These are phyloP conservation scores for Pseudococcus viburni DNA, from an alignment of 2,888 invertebrate species.

Conservation along the genomic window DNA sequence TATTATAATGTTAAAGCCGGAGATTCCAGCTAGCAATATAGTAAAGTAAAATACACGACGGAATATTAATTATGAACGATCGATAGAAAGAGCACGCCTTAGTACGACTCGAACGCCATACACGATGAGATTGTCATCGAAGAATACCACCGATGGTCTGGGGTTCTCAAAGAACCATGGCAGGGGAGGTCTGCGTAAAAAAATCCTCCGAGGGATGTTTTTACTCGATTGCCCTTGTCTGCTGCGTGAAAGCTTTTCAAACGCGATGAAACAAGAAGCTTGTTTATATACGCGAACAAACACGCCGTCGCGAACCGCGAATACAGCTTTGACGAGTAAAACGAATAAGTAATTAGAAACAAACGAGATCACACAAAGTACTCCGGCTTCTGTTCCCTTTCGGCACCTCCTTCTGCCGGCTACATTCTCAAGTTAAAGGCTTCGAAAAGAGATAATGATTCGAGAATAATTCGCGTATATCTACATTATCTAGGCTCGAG, in stretches of 20 bases:
- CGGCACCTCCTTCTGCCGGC: not conserved
- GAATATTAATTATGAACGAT: conserved; percentile 44
- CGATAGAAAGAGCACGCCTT: not conserved
- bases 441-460: conserved; percentile 45
- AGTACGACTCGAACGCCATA: not conserved
- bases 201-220: conserved; percentile 21
- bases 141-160: not conserved
- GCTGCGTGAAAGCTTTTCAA: conserved; percentile 20
- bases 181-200: not conserved
- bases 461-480: conserved; percentile 20
- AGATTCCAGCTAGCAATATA: not conserved
- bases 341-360: conserved; percentile 47
- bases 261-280: conserved; percentile 19
- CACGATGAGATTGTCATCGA: conserved; percentile 38
- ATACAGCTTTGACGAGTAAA: conserved; percentile 8
- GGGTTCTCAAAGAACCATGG: not conserved
- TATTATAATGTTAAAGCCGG: conserved; percentile 14
- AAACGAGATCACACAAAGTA: conserved; percentile 25
- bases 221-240: conserved; percentile 18
- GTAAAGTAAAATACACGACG: conserved; percentile 9
- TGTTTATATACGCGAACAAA: conserved; percentile 45
- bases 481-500: not conserved
- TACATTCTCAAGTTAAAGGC: not conserved
- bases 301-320: conserved; percentile 10
- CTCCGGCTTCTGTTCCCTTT: not conserved